Percentiles rank a stretch among this genome's conserved stretches.
These are phyloP conservation scores for Pogonocherus hispidulus DNA, from an alignment of 2,888 invertebrate species.

Conservation along the genomic window DNA sequence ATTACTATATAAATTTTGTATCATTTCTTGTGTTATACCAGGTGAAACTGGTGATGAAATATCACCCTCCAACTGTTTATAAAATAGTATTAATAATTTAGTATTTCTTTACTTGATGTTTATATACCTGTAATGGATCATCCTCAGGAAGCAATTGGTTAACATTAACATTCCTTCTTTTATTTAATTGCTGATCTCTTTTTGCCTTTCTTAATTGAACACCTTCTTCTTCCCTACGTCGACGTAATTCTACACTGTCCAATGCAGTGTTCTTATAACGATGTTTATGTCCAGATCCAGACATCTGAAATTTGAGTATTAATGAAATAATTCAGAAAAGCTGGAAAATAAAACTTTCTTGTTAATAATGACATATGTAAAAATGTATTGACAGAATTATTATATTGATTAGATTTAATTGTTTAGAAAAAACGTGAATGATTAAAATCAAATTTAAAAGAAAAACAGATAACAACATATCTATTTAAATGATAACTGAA, in stretches of 20 bases:
- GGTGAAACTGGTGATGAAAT: slow-evolving; percentile 66
- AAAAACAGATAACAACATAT: not conserved
- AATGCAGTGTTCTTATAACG: slow-evolving; percentile 95
- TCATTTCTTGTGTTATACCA: slow-evolving; percentile 84
- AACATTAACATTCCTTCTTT: slow-evolving; percentile 86
- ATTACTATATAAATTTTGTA: slow-evolving; percentile 84
- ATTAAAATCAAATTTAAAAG: not conserved
- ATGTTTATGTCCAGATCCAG: slow-evolving; percentile 85
- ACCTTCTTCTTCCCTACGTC: slow-evolving; percentile 95
- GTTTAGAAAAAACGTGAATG: not conserved
- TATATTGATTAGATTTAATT: not conserved
- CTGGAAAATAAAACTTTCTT: not conserved
- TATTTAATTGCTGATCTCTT: slow-evolving; percentile 93
- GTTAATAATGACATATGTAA: slow-evolving; percentile 12
- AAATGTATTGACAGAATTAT: not conserved
- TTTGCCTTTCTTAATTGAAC: slow-evolving; percentile 96
- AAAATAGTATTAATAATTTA: not conserved
- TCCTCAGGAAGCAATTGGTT: slow-evolving; percentile 65
- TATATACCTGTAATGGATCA: slow-evolving; percentile 66
- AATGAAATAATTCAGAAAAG: too few species aligned
- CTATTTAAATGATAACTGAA: not conserved
- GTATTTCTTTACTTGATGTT: not conserved
- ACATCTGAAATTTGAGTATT: slow-evolving; percentile 75
- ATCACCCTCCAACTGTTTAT: slow-evolving; percentile 62
- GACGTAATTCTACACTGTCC: slow-evolving; percentile 91